Base-by-base conservation (phyloP, 1,140 invertebrate genomes). In the Zophobas morio region DNA sequence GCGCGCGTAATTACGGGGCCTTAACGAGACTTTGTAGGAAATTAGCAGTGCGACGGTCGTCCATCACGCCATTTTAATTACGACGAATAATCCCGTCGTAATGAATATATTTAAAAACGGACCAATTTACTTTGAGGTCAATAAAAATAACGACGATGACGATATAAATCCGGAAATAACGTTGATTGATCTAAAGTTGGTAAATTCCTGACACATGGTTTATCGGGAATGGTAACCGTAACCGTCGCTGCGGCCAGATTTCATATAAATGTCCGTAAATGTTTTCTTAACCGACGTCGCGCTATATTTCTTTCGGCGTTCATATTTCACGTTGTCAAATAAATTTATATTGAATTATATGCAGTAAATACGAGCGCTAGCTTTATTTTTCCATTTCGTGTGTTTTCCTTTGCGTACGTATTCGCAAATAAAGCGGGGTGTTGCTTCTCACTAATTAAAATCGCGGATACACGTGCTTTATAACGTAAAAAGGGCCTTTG, bases 341-440 rank as follows among this genome's bases (percentile, higher is more conserved):
- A 73, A 73, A 73, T 73, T 54, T 73, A 73, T 73, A 73, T 73
- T 73, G 71, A 73, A 73, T 73, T 73, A 73, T 73, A 54, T 73
- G 71, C 71, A 73, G 71, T 73, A 73, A 73, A 73, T 42, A 66
- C 39, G 60, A 39, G n/a, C 6, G 60, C 20, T n/a, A 37, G 60
- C 60, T 66, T 42, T 66, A 66, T 66, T 66, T 66, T 42, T 66
- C 60, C 60, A 54, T 73, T 54, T 36, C 36, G 6, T 49, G 42
- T 51, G 35, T 72, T 72, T 2, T 49, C 46, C 20, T 70, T 70
- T 8, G 6, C 42, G 3, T 46, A 46, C 42, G 6, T 46, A 46
- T 46, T 46, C 6, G 42, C 49, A 51, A 51, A 51, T 51, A 51
- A 51, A 51, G 6, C 4, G 20, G 20, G 20, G n/a, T 2, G 49